Evolutionary conservation across 1,140 invertebrate species (phyloP).

Genomic region (Druon quercuslanigerum): DNA sequence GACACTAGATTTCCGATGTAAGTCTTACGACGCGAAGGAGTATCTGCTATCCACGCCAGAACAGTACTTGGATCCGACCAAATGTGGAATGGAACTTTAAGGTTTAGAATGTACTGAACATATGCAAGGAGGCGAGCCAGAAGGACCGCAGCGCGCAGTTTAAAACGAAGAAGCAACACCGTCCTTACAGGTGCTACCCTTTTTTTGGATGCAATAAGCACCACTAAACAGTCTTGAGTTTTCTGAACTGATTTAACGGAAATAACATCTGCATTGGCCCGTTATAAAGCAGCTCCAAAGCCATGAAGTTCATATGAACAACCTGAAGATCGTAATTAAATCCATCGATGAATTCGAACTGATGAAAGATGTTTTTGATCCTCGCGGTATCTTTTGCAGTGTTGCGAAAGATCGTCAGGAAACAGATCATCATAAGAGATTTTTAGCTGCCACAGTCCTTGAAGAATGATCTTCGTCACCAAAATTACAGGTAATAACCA

Average conservation of each 20-base stretch:
- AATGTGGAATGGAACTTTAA: no score
- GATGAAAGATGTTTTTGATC: no score
- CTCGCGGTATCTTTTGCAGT: no score
- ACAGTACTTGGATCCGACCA: no score
- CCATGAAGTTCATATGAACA: no score
- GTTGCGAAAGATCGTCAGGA: slow-evolving; percentile 28
- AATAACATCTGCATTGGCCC: background rate
- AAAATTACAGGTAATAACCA: slow-evolving; percentile 62
- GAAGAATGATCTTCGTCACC: slow-evolving; percentile 69
- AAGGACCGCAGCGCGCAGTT: background rate
- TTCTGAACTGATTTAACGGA: background rate
- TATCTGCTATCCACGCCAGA: no score
- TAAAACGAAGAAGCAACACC: background rate
- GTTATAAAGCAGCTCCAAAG: background rate
- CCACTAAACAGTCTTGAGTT: background rate
- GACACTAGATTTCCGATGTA: no score
- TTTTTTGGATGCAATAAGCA: background rate
- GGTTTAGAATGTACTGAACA: slow-evolving; percentile 39
- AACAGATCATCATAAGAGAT: slow-evolving; percentile 65
- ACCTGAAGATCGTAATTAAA: no score
- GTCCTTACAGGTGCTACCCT: background rate
- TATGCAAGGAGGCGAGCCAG: background rate
- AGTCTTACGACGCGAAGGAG: no score
- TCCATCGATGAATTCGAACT: no score
- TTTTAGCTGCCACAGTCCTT: slow-evolving; percentile 64